Evolutionary conservation across 2,888 invertebrate genomes (phyloP).

Genomic region (Limnephilus marmoratus): DNA sequence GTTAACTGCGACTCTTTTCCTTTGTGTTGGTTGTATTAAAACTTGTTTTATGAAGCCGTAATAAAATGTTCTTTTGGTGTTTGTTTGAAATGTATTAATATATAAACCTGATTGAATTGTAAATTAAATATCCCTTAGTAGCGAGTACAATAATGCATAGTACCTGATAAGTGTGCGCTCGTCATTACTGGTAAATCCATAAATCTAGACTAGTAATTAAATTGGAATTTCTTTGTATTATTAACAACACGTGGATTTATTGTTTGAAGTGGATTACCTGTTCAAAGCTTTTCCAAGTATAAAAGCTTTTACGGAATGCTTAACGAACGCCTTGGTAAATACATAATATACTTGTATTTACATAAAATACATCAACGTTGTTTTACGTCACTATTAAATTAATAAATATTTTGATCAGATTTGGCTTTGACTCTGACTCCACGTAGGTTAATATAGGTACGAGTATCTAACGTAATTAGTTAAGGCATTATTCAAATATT

Average conservation of each 20-base stretch:
- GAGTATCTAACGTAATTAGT: too few species aligned
- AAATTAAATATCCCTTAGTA: background rate
- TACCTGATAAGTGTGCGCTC: too few species aligned
- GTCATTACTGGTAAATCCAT: background rate
- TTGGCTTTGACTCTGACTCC: too few species aligned
- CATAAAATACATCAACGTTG: background rate
- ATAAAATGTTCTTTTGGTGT: too few species aligned
- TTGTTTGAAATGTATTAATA: too few species aligned
- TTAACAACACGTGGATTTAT: too few species aligned
- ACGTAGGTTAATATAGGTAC: too few species aligned
- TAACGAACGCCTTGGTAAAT: background rate
- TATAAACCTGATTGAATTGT: background rate
- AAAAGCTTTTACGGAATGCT: background rate
- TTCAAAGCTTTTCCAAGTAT: background rate
- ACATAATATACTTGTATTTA: background rate
- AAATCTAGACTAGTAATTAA: background rate
- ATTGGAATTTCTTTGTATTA: background rate
- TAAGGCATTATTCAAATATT: too few species aligned
- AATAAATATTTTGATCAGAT: too few species aligned
- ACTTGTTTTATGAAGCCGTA: background rate
- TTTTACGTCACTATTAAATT: background rate
- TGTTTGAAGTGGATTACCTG: background rate
- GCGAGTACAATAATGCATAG: background rate
- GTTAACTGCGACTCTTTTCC: background rate
- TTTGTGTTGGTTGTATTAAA: background rate